These are phyloP conservation scores for Sialia sialis DNA, from an alignment of 2,113 vertebrate species.

Conservation along the genomic window DNA sequence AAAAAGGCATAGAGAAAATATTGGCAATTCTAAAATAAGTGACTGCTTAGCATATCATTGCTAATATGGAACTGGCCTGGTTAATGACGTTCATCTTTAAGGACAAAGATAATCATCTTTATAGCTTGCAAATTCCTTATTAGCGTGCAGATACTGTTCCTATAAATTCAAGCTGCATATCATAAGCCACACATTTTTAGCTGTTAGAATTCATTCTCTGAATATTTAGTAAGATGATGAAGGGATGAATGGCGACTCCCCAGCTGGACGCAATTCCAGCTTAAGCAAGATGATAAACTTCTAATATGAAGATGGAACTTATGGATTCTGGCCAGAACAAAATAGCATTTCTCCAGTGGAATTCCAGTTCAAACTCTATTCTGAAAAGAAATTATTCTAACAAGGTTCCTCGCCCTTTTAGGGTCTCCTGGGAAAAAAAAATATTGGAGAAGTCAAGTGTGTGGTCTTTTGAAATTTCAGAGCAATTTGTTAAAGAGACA, in stretches of 20 bases:
- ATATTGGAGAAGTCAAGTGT: conserved; percentile 55
- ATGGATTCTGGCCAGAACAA: conserved; percentile 70
- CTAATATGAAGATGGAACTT: conserved; percentile 77
- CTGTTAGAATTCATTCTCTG: conserved; percentile 68
- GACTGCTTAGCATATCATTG: conserved; percentile 30
- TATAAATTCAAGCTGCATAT: conserved; percentile 67
- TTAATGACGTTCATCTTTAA: conserved; percentile 60
- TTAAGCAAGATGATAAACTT: conserved; percentile 71
- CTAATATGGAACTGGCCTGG: conserved; percentile 25
- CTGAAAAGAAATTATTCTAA: conserved; percentile 66
- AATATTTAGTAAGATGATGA: conserved; percentile 65
- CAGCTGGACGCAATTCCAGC: conserved; percentile 64
- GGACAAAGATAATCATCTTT: conserved; percentile 66
- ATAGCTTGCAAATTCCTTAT: conserved; percentile 71
- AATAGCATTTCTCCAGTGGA: conserved; percentile 64
- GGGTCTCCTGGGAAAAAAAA: conserved; percentile 62
- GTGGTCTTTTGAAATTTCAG: conserved; percentile 73
- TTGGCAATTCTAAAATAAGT: conserved; percentile 37
- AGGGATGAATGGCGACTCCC: conserved; percentile 55
- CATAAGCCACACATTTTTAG: conserved; percentile 59
- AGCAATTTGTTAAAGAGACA: conserved; percentile 65
- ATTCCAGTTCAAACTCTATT: conserved; percentile 66
- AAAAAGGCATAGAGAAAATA: background rate
- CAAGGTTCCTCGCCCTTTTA: conserved; percentile 44
- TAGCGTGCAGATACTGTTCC: conserved; percentile 63